Evolutionary conservation across 2,113 vertebrate species (phyloP), one percentile per base, ranked within the genome.

Genomic region (Cyanoliseus patagonus): DNA sequence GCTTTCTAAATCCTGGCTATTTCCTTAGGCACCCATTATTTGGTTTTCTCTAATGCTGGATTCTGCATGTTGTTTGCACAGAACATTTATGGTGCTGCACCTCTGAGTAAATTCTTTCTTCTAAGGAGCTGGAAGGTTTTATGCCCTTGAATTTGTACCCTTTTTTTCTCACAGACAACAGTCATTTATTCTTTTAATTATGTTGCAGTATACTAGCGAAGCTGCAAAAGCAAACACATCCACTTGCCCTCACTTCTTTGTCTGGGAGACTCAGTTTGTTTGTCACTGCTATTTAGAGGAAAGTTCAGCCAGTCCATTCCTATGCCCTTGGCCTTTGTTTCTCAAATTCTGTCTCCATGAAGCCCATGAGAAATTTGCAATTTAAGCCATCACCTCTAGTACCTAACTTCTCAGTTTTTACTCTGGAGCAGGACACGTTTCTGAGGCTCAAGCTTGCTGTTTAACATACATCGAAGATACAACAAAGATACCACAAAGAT

Each of bases 1-100:
- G 95, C 72, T 96, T 27, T 78, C 88, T 83, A 92, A 96, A 73
- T 88, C 96, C 91, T 51, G 82, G 93, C 95, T 92, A 90, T 92
- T 86, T 94, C 95, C 93, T 83, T 72, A 95, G 86, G 95, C 19
- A 72, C 69, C 20, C 62, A 94, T 90, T 81, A 80, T 86, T 81
- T 92, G 77, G 86, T 82, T 88, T 74, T 27, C 70, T 90, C 78
- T 94, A 94, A 96, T 39, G 70, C 68, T 0, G 94, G 84, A 47
- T 87, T 79, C 80, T 90, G 66, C 19, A 17, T 5, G 11, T 27
- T 86, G 83, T 95, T 96, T 94, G 86, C n/a, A 49, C 85, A 95
- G 92, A 61, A 30, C 77, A 2, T 75, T 86, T 77, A 53, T 82
- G 68, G 81, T 31, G 62, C 83, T 90, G 55, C 24, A 23, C 75